Conservation (phyloP, 2,797 vertebrate genomes). For the Bovichtus diacanthus region DNA sequence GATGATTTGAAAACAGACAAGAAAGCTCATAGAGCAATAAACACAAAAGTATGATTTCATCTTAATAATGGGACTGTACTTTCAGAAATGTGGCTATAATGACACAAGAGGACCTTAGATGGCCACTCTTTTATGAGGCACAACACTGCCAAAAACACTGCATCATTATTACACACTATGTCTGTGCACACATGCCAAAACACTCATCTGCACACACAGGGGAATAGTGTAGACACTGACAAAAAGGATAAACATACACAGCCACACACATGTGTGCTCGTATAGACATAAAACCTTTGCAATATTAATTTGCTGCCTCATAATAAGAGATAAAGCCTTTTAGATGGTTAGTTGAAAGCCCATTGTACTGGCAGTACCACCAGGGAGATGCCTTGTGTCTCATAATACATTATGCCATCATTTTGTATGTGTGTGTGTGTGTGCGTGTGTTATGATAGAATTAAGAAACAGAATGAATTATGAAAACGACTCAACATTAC, state of each 20-base stretch:
- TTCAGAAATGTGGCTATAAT: slow-evolving; percentile 40
- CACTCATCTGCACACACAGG: slow-evolving; percentile 3
- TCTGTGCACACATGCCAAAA: slow-evolving; percentile 16
- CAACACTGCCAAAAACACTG: slow-evolving; percentile 43
- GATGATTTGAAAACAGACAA: slow-evolving; percentile 28
- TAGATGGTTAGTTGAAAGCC: slow-evolving; percentile 56
- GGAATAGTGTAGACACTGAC: background rate
- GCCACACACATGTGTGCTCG: background rate
- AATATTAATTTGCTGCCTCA: slow-evolving; percentile 58
- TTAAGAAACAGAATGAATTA: slow-evolving; percentile 42
- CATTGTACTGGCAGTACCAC: slow-evolving; percentile 36
- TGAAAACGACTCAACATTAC: slow-evolving; percentile 22
- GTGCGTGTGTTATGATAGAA: slow-evolving; percentile 22
- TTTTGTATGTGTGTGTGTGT: background rate
- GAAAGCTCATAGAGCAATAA: slow-evolving; percentile 40
- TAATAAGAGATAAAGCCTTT: slow-evolving; percentile 58
- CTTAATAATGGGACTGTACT: slow-evolving; percentile 29
- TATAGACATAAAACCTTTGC: slow-evolving; percentile 34
- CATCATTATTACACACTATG: slow-evolving; percentile 28
- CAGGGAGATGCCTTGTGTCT: slow-evolving; percentile 43
- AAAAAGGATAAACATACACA: background rate
- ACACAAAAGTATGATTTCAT: slow-evolving; percentile 49
- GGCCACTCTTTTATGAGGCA: slow-evolving; percentile 38
- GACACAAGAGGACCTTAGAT: slow-evolving; percentile 52
- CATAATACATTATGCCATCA: slow-evolving; percentile 51